These are phyloP conservation scores for Polyploca ridens DNA, from an alignment of 2,888 invertebrate genomes.

Conservation along the genomic window DNA sequence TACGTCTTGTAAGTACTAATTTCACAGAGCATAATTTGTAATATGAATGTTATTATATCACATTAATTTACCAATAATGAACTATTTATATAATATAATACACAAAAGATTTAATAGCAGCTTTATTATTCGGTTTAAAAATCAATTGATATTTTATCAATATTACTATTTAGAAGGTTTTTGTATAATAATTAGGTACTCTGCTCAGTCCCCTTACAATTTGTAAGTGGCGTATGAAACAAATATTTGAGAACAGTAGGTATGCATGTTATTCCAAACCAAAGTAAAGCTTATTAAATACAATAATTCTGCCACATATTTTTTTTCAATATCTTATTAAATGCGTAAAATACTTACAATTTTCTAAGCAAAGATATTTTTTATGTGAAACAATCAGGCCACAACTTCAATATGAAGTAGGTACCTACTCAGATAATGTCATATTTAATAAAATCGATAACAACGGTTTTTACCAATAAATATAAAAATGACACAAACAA, in stretches of 20 bases:
- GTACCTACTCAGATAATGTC: slow-evolving; percentile 11
- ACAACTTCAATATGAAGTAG: slow-evolving; percentile 40
- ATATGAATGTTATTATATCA: background rate
- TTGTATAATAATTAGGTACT: background rate
- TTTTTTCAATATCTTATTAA: slow-evolving; percentile 22
- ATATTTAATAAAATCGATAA: slow-evolving; percentile 10
- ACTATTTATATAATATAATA: no score
- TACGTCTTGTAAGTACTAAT: background rate
- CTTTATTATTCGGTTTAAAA: background rate
- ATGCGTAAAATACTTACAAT: slow-evolving; percentile 25
- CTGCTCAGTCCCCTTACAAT: background rate
- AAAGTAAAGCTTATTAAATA: slow-evolving; percentile 16
- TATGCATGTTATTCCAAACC: slow-evolving; percentile 9
- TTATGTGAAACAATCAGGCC: slow-evolving; percentile 18
- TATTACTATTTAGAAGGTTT: background rate
- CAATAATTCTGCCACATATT: slow-evolving; percentile 32
- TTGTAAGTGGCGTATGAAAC: background rate
- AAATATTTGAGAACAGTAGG: background rate
- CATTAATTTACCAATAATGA: background rate
- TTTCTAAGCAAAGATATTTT: slow-evolving; percentile 19
- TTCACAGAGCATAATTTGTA: slow-evolving; percentile 1
- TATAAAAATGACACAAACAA: slow-evolving; percentile 13
- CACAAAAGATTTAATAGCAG: background rate
- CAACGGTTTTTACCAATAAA: slow-evolving; percentile 10
- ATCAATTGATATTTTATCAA: background rate